Conservation (phyloP, 1,140 invertebrate genomes). For the Anastrepha obliqua region DNA sequence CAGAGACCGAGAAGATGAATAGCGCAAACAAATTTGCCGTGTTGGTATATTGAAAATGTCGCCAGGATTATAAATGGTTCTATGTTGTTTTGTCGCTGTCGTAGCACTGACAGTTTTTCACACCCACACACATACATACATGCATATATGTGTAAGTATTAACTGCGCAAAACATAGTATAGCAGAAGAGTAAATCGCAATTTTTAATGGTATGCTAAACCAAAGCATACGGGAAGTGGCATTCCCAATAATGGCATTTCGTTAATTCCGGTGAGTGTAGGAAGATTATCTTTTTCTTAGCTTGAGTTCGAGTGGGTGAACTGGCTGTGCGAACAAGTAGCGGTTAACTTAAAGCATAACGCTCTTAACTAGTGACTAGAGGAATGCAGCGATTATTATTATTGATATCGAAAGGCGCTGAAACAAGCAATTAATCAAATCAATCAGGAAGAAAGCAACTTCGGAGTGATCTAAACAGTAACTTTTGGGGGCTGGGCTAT, state of each 20-base stretch:
- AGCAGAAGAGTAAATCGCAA: background rate
- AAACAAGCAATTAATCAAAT: no score
- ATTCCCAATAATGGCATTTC: background rate
- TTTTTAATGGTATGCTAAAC: slow-evolving; percentile 17
- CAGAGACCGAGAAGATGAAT: slow-evolving; percentile 13
- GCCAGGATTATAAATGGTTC: slow-evolving; percentile 42
- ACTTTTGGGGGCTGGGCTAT: no score
- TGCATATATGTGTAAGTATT: background rate
- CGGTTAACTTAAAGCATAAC: no score
- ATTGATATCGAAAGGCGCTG: no score
- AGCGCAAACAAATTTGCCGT: slow-evolving; percentile 48
- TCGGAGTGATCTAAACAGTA: no score
- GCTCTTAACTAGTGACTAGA: no score
- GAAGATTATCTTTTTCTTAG: no score
- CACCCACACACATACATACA: background rate
- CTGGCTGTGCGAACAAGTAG: no score
- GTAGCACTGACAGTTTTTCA: background rate
- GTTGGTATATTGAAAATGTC: slow-evolving; percentile 52
- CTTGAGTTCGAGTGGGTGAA: no score
- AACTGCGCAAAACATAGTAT: background rate
- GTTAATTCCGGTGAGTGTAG: background rate
- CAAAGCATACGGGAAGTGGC: background rate
- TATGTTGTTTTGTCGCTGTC: slow-evolving; percentile 23
- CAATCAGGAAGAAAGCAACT: no score
- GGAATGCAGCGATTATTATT: no score